Conservation (phyloP, 2,888 invertebrate species). For the Diarsia dahlii region DNA sequence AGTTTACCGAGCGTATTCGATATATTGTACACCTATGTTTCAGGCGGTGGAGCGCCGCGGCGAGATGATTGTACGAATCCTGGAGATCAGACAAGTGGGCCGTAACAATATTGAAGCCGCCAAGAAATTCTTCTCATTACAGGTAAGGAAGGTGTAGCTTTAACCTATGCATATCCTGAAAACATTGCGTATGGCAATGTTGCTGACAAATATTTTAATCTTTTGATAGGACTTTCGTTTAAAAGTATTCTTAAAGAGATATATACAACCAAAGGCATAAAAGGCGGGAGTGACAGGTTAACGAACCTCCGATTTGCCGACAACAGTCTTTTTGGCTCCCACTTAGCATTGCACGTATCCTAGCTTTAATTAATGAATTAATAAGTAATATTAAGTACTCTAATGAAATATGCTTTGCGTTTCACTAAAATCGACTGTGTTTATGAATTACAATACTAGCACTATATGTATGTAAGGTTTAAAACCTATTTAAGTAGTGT, state of each 20-base stretch:
- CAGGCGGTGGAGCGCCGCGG: conserved; percentile 97
- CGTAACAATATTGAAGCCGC: conserved; percentile 96
- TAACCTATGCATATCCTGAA: not conserved
- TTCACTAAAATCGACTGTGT: not conserved
- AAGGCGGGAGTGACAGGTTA: too few relatives aligned
- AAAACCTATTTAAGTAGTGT: too few relatives aligned
- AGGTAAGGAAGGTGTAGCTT: conserved; percentile 87
- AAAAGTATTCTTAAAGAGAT: too few relatives aligned
- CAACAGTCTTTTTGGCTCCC: too few relatives aligned
- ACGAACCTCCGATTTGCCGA: too few relatives aligned
- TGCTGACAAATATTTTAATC: too few relatives aligned
- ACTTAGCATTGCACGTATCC: too few relatives aligned
- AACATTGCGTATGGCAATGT: too few relatives aligned
- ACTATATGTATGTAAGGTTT: too few relatives aligned
- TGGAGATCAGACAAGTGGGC: conserved; percentile 97
- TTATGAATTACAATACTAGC: not conserved
- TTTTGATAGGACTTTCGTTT: too few relatives aligned
- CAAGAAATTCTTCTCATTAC: conserved; percentile 95
- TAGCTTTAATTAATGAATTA: too few relatives aligned
- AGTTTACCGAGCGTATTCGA: conserved; percentile 43
- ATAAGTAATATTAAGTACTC: not conserved
- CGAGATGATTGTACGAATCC: conserved; percentile 98
- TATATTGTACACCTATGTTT: conserved; percentile 60
- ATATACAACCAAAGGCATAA: too few relatives aligned
- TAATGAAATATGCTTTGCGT: not conserved